phyloP scores from a whole-genome alignment of 2,888 invertebrate species.

The Entomobrya multifasciata region DNA sequence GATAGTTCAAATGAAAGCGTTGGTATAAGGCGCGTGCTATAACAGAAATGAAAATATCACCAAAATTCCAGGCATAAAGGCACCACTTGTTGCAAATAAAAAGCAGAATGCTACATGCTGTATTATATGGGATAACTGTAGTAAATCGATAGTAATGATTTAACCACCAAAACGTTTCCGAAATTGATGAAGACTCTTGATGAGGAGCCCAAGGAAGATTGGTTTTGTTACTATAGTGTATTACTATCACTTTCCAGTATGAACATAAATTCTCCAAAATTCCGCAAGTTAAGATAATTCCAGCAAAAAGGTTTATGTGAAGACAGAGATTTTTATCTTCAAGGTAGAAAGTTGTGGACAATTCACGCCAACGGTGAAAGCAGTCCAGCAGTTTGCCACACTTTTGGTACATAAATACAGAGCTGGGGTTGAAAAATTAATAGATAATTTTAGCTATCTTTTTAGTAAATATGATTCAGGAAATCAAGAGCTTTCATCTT shows the following conservation, averaged over 20 bases:
- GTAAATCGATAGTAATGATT: neutral
- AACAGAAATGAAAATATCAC: constrained; percentile 71
- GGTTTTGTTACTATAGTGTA: neutral
- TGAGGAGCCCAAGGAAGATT: neutral
- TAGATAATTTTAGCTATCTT: too few relatives aligned
- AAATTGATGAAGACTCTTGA: neutral
- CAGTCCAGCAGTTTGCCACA: neutral
- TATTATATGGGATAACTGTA: constrained; percentile 70
- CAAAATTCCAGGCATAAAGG: constrained; percentile 75
- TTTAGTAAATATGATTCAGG: too few relatives aligned
- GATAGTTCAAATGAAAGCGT: constrained; percentile 67
- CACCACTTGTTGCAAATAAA: constrained; percentile 75
- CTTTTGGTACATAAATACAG: neutral
- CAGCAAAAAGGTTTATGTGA: constrained; percentile 70
- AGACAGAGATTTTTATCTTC: constrained; percentile 59
- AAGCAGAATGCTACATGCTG: constrained; percentile 41
- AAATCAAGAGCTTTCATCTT: too few relatives aligned
- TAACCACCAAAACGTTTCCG: constrained; percentile 61
- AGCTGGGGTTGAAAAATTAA: neutral
- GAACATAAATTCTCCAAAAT: constrained; percentile 73
- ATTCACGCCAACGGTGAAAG: neutral
- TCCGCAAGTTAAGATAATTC: constrained; percentile 71
- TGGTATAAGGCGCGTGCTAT: constrained; percentile 71
- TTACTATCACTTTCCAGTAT: constrained; percentile 47
- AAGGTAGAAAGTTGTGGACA: neutral